Evolutionary conservation across 2,797 vertebrate genomes (phyloP).

Genomic region (Ctenopoma kingsleyae): DNA sequence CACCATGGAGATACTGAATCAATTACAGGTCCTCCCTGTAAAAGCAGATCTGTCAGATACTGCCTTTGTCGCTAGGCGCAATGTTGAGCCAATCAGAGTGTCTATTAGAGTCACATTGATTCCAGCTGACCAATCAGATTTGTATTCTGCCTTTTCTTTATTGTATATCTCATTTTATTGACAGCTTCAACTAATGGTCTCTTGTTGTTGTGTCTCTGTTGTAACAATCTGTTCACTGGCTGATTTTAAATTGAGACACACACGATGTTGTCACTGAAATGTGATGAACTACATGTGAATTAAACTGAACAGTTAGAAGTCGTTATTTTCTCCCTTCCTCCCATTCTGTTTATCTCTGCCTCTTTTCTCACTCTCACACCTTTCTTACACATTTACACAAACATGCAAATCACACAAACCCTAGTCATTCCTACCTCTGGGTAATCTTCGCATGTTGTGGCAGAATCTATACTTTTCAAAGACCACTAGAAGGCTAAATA

Average conservation of each 20-base stretch:
- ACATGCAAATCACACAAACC: slow-evolving; percentile 15
- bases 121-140: slow-evolving; percentile 60
- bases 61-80: slow-evolving; percentile 71
- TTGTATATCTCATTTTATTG: slow-evolving; percentile 26
- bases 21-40: slow-evolving; percentile 56
- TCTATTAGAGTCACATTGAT: slow-evolving; percentile 54
- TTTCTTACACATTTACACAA: slow-evolving; percentile 12
- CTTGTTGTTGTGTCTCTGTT: slow-evolving; percentile 13
- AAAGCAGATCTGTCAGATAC: slow-evolving; percentile 52
- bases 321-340: neutral
- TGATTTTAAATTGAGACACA: neutral
- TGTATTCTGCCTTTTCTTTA: slow-evolving; percentile 25
- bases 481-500: no score
- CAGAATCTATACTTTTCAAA: no score
- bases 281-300: slow-evolving; percentile 13
- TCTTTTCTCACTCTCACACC: slow-evolving; percentile 10
- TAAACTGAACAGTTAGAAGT: neutral
- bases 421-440: slow-evolving; percentile 5
- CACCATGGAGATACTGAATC: slow-evolving; percentile 71
- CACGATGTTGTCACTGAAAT: neutral
- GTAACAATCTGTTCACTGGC: slow-evolving; percentile 12
- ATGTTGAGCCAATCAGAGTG: slow-evolving; percentile 66
- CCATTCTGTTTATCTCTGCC: neutral
- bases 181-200: slow-evolving; percentile 37
- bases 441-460: neutral